Evolutionary conservation across 2,888 invertebrate genomes (phyloP).

Genomic region (Teleogryllus oceanicus): DNA sequence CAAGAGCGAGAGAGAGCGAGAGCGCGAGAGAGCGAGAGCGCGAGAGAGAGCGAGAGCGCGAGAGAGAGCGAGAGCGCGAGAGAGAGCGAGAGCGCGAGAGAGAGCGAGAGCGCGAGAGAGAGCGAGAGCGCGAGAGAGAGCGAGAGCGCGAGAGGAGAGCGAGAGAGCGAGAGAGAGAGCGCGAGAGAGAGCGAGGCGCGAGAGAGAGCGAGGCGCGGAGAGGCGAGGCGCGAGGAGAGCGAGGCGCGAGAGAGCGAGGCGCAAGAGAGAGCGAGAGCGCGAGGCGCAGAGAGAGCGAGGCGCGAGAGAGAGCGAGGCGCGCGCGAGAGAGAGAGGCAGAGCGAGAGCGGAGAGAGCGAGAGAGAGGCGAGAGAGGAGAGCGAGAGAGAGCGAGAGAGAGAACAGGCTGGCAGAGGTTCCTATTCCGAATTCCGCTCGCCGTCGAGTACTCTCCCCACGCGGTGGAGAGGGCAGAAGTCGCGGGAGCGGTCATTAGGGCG

Average conservation of each 20-base stretch:
- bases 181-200: conserved; percentile 27
- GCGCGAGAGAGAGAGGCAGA: neutral
- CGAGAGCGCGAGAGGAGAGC: fast-evolving
- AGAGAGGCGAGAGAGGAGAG: conserved; percentile 24
- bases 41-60: too few relatives aligned
- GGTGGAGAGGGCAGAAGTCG: too few relatives aligned
- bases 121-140: too few relatives aligned
- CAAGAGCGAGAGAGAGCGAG: too few relatives aligned
- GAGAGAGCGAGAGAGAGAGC: neutral
- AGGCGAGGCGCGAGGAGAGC: conserved; percentile 19
- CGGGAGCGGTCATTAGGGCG: too few relatives aligned
- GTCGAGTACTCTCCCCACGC: too few relatives aligned
- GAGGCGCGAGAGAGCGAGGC: conserved; percentile 26
- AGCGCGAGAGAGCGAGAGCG: neutral
- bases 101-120: too few relatives aligned
- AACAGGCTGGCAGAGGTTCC: neutral
- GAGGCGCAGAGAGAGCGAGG: neutral
- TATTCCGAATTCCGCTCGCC: too few relatives aligned
- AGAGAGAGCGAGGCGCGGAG: conserved; percentile 28
- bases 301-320: neutral
- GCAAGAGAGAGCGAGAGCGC: conserved; percentile 26
- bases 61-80: too few relatives aligned
- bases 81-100: too few relatives aligned
- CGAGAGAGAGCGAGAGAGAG: conserved; percentile 22
- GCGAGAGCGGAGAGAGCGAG: neutral